Evolutionary conservation across 2,113 vertebrate species (phyloP).

Genomic region (Cynoglossus semilaevis): DNA sequence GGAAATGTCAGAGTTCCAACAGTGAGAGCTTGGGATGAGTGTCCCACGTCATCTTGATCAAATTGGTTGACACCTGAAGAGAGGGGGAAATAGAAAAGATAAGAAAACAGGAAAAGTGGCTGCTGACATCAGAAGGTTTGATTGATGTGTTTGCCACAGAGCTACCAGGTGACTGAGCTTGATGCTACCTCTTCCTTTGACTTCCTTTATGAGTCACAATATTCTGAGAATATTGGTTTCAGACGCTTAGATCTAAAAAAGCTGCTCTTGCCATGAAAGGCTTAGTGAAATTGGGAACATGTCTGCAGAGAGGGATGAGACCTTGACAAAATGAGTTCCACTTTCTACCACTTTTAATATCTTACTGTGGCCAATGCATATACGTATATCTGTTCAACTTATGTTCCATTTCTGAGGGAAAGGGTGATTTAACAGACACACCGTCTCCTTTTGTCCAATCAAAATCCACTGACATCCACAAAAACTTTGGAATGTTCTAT

Average conservation of each 20-base stretch:
- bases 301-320: no score
- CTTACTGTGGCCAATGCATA: no score
- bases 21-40: conserved; percentile 30
- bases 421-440: no score
- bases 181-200: conserved; percentile 6
- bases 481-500: no score
- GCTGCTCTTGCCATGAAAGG: conserved; percentile 1
- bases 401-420: no score
- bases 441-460: no score
- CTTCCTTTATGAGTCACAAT: conserved; percentile 10
- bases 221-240: conserved; percentile 15
- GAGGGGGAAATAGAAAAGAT: conserved; percentile 19
- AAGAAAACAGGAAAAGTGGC: conserved; percentile 24
- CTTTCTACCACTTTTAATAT: no score
- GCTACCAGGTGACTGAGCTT: conserved; percentile 44
- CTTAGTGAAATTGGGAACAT: neutral
- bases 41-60: conserved; percentile 50
- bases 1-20: conserved; percentile 29
- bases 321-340: neutral
- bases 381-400: no score
- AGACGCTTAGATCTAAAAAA: neutral
- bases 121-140: conserved; percentile 26
- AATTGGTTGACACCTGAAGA: conserved; percentile 55
- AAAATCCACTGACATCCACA: no score
- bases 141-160: conserved; percentile 38